Evolutionary conservation across 2,797 vertebrate species (phyloP), one percentile per base, ranked within the genome.

Genomic region (Oreochromis grahami): DNA sequence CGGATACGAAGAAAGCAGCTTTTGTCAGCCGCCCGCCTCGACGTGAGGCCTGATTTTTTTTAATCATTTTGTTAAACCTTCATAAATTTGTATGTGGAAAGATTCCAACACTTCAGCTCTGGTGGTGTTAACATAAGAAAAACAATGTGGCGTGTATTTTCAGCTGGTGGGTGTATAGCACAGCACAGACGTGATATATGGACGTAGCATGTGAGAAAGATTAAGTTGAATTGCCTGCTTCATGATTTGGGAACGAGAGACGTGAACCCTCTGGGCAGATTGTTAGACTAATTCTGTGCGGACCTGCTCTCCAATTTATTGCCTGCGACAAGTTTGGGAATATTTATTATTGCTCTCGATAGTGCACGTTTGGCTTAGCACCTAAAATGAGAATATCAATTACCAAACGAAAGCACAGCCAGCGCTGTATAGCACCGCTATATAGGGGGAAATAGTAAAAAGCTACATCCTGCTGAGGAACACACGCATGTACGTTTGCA

Each of bases 381-480:
- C 85, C 86, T 81, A 90, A 92, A 95, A 91, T 82, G 85, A 90
- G 89, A 91, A 88, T 92, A 94, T 95, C 88, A 92, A 93, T 95
- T 94, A 92, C 85, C 36, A 36, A 77, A 85, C 19, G 26, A 87
- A 81, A 90, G 56, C 53, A 26, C 55, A 81, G 88, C 87, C 88
- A 83, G 82, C 58, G 32, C 77, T 7, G 8, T 81, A 83, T 79
- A 52, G 77, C 9, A 1, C 81, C n/a, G 13, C 77, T 43, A 32
- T 79, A 78, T n/a, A 38, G 81, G 65, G 81, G 29, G 26, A 86
- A 56, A 77, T 36, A 55, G 83, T 84, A 63, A 77, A 83, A 91
- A 87, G 41, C n/a, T 24, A 24, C 19, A 56, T 81, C 80, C 53
- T 19, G 13, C 43, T 52, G 76, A 77, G 60, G 80, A 60, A 87